Evolutionary conservation across 2,113 vertebrate genomes (phyloP), one percentile per base, ranked within the genome.

Genomic region (Gymnarchus niloticus): DNA sequence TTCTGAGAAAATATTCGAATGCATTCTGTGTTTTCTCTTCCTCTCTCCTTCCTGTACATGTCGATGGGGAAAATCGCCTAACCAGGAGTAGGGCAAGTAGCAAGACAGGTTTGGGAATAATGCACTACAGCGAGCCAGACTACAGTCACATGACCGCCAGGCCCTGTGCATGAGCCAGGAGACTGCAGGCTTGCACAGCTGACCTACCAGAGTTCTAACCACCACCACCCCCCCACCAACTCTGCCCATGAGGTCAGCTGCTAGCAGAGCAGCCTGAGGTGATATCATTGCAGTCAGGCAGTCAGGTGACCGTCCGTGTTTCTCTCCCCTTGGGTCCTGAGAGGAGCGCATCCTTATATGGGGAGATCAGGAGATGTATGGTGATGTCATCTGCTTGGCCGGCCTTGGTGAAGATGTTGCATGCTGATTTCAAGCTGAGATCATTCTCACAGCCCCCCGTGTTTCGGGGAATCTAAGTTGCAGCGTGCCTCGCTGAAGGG

Each of bases 331-430:
- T 0, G 1, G 59, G 28, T 14, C 23, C 21, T n/a, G 48, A 51
- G 83, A 84, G 59, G 9, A 49, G 56, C 44, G 25, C 83, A 69
- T 33, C 88, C 88, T 88, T 88, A 85, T 88, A 89, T 86, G 83
- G 88, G 84, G 65, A 69, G 37, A 80, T 69, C 81, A 23, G 25
- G 85, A 61, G 57, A 28, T 48, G 12, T 86, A 57, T 44, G 33
- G 61, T 77, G 85, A 87, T 84, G 56, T 87, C 87, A 85, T 83
- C 48, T 80, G 19, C 49, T 19, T 46, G 2, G 0, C 25, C 56
- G 56, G 51, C 80, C 80, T n/a, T 17, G 54, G 7, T 57, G 19
- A 56, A 46, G 19, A 59, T 44, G 83, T 37, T 37, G 37, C 37
- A 46, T 84, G 83, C 51, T 56, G 19, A 61, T 65, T 59, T 44